These are phyloP conservation scores for Homarus americanus DNA, from an alignment of 1,140 invertebrate genomes.

Conservation along the genomic window DNA sequence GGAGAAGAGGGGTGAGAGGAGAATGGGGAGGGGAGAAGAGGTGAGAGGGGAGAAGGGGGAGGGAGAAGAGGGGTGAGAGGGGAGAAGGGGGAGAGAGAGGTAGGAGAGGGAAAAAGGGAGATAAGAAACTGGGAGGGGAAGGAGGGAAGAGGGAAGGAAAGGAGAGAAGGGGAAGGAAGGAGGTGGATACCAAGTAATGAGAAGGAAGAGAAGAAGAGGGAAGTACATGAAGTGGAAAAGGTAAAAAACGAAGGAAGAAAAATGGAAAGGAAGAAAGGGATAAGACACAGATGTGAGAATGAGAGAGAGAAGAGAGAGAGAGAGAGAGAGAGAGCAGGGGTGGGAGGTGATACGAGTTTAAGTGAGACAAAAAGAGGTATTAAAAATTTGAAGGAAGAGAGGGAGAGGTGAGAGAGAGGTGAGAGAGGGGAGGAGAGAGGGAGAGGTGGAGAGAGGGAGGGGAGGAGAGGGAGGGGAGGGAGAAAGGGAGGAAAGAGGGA, in stretches of 20 bases:
- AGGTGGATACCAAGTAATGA: too few relatives aligned
- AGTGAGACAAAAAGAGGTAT: neutral
- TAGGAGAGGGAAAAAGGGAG: too few relatives aligned
- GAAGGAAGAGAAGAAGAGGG: too few relatives aligned
- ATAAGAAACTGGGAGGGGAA: too few relatives aligned
- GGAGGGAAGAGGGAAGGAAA: too few relatives aligned
- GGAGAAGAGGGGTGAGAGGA: too few relatives aligned
- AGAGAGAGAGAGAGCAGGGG: neutral
- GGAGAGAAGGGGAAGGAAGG: too few relatives aligned
- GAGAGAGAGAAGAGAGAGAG: neutral
- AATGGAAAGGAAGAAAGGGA: neutral
- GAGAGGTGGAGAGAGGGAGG: neutral
- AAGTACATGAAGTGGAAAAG: too few relatives aligned
- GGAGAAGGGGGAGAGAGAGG: too few relatives aligned
- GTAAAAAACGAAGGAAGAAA: too few relatives aligned
- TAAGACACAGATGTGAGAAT: neutral
- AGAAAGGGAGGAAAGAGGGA: neutral
- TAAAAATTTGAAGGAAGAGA: neutral
- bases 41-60: neutral
- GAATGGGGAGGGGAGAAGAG: too few relatives aligned
- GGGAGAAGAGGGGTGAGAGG: too few relatives aligned
- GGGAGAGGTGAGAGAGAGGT: constrained; percentile 2
- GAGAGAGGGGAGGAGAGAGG: neutral
- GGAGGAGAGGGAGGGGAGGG: neutral
- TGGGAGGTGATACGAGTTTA: neutral